Percentiles rank a stretch among this genome's conserved stretches.
phyloP scores from a whole-genome alignment of 2,888 invertebrate species.

The Acanthosepion lycidas region DNA sequence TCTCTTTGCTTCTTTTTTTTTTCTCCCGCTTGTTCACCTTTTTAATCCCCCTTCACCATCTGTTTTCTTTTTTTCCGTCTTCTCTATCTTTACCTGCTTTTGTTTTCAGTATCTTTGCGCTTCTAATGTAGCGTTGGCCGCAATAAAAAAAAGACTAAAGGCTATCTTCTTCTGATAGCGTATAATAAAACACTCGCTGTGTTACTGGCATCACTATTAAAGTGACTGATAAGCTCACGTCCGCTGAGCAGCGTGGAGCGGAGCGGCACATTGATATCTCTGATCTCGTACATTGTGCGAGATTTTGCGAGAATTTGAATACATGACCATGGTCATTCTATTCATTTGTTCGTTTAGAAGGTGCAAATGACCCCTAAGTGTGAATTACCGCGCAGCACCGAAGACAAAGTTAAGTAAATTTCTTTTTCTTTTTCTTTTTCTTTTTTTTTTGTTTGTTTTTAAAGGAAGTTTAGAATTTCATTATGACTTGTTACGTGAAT shows the following conservation, averaged over 20 bases:
- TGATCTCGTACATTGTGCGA: conserved; percentile 8
- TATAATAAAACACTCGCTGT: conserved; percentile 1
- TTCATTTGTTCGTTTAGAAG: background rate
- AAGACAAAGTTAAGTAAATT: background rate
- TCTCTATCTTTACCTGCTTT: background rate
- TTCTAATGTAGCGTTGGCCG: background rate
- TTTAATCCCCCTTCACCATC: background rate
- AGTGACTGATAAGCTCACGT: background rate
- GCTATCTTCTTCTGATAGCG: background rate
- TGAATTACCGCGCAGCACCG: background rate
- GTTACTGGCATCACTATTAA: background rate
- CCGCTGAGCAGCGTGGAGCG: background rate
- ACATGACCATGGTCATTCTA: background rate
- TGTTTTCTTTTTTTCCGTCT: background rate
- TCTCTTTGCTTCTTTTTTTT: background rate
- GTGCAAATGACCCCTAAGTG: background rate
- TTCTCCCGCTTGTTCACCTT: background rate
- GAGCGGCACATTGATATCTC: background rate
- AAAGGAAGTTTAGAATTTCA: background rate
- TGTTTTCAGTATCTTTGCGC: background rate
- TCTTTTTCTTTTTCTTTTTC: background rate
- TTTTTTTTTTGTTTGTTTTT: background rate
- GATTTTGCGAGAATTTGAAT: background rate
- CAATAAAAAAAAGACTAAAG: background rate
- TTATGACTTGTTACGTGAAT: background rate